These are phyloP conservation scores for Trogon surrucura DNA, from an alignment of 2,113 vertebrate species.

Conservation along the genomic window DNA sequence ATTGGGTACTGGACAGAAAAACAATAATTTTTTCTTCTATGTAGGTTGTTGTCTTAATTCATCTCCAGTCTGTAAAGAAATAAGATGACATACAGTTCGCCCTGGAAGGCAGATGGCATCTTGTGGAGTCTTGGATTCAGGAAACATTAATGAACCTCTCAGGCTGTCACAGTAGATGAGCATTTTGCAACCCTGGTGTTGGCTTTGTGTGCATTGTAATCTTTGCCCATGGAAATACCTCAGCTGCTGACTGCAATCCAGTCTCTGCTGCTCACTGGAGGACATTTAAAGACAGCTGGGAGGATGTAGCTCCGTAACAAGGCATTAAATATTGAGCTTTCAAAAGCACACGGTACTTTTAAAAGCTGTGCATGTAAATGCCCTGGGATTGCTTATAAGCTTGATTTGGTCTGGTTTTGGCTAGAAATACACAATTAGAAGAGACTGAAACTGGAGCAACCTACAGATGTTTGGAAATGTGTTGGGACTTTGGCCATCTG, in stretches of 20 bases:
- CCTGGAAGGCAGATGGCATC: neutral
- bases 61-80: neutral
- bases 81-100: neutral
- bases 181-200: neutral
- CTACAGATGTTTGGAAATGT: neutral
- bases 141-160: neutral
- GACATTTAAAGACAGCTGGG: neutral
- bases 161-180: neutral
- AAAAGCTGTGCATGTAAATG: neutral
- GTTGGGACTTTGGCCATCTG: neutral
- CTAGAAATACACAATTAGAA: neutral
- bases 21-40: rapidly evolving
- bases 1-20: neutral
- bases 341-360: neutral
- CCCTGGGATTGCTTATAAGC: neutral
- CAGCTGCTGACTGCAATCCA: neutral
- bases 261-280: neutral
- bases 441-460: neutral
- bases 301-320: neutral
- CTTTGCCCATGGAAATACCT: neutral
- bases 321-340: neutral
- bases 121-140: neutral
- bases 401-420: neutral
- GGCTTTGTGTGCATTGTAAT: neutral
- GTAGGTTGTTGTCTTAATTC: neutral